phyloP scores from a whole-genome alignment of 2,888 invertebrate genomes.

The Melinopterus prodromus region DNA sequence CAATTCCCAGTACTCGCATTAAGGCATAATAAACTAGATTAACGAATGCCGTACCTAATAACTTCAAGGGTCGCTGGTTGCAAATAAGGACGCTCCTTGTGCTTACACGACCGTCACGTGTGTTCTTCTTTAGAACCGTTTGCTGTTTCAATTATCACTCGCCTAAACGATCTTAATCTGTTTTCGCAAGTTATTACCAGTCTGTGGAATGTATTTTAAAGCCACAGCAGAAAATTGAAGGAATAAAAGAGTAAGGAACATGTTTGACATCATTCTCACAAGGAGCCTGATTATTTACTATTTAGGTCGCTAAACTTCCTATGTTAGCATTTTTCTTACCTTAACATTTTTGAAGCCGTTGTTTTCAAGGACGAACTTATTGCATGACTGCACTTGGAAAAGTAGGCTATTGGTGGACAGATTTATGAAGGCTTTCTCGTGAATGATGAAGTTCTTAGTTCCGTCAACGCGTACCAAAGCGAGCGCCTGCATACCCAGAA shows the following conservation, averaged over 20 bases:
- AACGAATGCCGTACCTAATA: neutral
- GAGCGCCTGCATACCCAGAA: constrained; percentile 65
- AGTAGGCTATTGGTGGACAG: constrained; percentile 67
- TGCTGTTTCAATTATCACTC: neutral
- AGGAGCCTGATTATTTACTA: neutral
- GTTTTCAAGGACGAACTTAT: constrained; percentile 68
- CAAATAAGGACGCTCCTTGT: neutral
- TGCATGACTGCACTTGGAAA: constrained; percentile 69
- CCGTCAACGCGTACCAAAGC: constrained; percentile 65
- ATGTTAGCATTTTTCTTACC: constrained; percentile 51
- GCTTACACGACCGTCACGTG: neutral
- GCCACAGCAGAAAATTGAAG: neutral
- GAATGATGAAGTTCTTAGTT: constrained; percentile 64
- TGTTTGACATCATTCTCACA: neutral
- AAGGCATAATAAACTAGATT: neutral
- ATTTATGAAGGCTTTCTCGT: constrained; percentile 68
- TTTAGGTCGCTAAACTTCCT: too few relatives aligned
- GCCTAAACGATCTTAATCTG: neutral
- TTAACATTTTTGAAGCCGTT: constrained; percentile 70
- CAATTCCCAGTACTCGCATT: neutral
- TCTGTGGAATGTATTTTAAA: neutral
- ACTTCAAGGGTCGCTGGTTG: constrained; percentile 4
- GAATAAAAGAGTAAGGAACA: neutral
- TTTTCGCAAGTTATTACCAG: neutral
- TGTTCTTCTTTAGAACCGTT: neutral